Conservation (phyloP, 2,888 invertebrate genomes). For the Dasysyrphus tricinctus region DNA sequence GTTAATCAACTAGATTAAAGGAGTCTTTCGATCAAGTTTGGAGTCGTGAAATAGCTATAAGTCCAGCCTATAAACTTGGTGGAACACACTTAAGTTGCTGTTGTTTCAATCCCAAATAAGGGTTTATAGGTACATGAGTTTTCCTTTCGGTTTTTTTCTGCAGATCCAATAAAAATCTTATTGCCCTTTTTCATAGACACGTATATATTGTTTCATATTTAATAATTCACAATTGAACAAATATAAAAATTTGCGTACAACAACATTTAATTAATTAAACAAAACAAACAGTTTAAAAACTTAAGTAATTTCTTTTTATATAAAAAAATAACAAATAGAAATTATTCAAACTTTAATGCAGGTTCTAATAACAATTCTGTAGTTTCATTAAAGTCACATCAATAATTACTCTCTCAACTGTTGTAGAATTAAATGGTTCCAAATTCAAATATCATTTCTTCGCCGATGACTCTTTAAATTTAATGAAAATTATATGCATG, state of each 20-base stretch:
- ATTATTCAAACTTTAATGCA: constrained; percentile 27
- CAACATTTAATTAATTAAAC: constrained; percentile 46
- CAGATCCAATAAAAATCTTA: no score
- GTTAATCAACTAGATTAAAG: no score
- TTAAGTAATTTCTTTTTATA: constrained; percentile 30
- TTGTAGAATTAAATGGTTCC: constrained; percentile 44
- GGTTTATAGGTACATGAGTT: no score
- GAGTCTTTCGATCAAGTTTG: no score
- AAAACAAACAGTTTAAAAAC: constrained; percentile 42
- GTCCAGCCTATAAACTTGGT: no score
- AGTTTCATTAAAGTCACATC: constrained; percentile 30
- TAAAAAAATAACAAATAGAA: constrained; percentile 40
- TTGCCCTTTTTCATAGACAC: constrained; percentile 14
- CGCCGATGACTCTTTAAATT: constrained; percentile 21
- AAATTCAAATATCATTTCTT: constrained; percentile 57
- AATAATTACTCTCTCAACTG: constrained; percentile 22
- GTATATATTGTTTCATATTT: constrained; percentile 46
- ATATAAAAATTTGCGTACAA: constrained; percentile 51
- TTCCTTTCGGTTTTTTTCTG: no score
- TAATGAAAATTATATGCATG: constrained; percentile 31
- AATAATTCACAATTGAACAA: constrained; percentile 55
- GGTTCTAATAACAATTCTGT: constrained; percentile 25
- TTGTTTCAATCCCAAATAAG: no score
- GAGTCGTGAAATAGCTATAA: no score
- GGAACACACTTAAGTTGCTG: no score